Conservation (phyloP, 2,113 vertebrate genomes). For the Lasiurus cinereus region DNA sequence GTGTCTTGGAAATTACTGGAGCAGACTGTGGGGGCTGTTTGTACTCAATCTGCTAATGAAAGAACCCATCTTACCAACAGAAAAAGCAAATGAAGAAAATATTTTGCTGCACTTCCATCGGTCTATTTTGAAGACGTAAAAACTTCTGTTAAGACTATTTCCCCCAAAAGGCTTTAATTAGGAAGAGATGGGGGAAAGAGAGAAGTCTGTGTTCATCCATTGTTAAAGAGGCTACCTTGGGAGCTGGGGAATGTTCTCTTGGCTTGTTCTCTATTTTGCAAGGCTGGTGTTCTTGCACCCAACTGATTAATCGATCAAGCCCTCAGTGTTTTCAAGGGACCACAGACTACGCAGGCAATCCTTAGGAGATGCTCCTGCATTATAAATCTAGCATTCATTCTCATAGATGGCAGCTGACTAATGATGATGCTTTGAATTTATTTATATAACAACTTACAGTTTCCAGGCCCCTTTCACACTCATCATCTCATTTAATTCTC, state of each 20-base stretch:
- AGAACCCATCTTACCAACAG: constrained; percentile 76
- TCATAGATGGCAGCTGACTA: constrained; percentile 78
- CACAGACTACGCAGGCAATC: constrained; percentile 20
- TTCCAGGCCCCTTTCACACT: constrained; percentile 68
- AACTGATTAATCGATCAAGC: constrained; percentile 69
- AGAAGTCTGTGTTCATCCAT: constrained; percentile 55
- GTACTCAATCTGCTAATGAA: constrained; percentile 86
- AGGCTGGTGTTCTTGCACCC: constrained; percentile 60
- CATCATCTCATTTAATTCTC: constrained; percentile 76
- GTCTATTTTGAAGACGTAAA: constrained; percentile 77
- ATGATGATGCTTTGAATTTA: constrained; percentile 55
- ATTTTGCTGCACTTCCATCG: constrained; percentile 71
- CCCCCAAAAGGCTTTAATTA: constrained; percentile 71
- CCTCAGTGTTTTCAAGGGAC: constrained; percentile 57
- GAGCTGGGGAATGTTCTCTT: constrained; percentile 40
- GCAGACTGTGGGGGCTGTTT: constrained; percentile 83
- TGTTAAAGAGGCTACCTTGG: constrained; percentile 54
- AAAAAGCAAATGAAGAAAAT: constrained; percentile 83
- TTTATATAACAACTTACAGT: constrained; percentile 78
- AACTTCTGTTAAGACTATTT: constrained; percentile 68
- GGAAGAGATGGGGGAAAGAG: constrained; percentile 42
- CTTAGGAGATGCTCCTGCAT: constrained; percentile 63
- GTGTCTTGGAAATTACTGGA: constrained; percentile 84
- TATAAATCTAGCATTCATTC: constrained; percentile 76
- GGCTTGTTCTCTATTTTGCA: constrained; percentile 57